Base-by-base conservation (phyloP, 2,113 vertebrate species). In the Hippocampus abdominalis region DNA sequence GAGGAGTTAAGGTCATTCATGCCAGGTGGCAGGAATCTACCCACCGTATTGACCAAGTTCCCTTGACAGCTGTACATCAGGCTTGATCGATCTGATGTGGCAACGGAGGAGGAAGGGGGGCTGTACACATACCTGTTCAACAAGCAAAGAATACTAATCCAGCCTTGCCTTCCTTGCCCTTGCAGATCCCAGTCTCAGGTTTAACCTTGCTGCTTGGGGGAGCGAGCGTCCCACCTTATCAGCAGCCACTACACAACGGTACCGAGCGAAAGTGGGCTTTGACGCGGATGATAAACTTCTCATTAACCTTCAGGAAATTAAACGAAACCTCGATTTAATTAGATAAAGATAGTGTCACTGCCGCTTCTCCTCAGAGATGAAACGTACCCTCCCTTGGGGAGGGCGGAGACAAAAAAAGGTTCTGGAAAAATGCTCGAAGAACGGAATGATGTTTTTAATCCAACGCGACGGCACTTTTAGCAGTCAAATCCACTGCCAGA, bases 251-350 rank as follows among this genome's bases (percentile, higher is more conserved):
- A 39, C 59, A n/a, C 72, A 23, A 64, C 80, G 79, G 79, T 48
- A 80, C 74, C 36, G 48, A 76, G 79, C 12, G 46, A 86, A 86
- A 86, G 83, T 79, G 75, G 73, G 81, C 73, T 84, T 80, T 78
- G 80, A 66, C 60, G 49, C 44, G 16, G 76, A 81, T 82, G 81
- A 84, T 86, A 89, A 90, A 90, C 82, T 82, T 81, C 82, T 89
- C 84, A 90, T 91, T 90, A 91, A 90, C 82, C 83, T 89, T 86
- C 78, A 84, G 84, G 85, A 88, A 86, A 90, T 87, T 77, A 82
- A 86, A 86, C 21, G 73, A 81, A 87, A 86, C 81, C 84, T 71
- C 84, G 80, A 89, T 87, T 87, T 86, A 89, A 91, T 91, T 84
- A 84, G 86, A 81, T 86, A 83, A 85, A 85, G 86, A 89, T 85